phyloP scores from a whole-genome alignment of 2,113 vertebrate species.

The Amazona guildingii region DNA sequence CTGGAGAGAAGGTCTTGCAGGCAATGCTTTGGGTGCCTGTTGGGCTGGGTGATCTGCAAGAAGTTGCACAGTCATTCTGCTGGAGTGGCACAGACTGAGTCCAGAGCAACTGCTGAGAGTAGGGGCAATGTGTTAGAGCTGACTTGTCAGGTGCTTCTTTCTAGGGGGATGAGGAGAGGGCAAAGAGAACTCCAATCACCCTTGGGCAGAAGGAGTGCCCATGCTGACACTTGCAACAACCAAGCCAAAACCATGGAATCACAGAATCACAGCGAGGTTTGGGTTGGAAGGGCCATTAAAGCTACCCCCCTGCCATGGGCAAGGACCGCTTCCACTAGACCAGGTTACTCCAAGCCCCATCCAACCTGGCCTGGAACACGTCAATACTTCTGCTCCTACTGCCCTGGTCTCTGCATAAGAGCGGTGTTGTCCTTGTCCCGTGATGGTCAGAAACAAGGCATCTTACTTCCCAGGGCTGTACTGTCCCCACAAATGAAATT shows the following conservation, averaged over 20 bases:
- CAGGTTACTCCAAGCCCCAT: not conserved
- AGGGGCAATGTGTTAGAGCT: not conserved
- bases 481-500: not conserved
- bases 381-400: not conserved
- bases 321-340: not conserved
- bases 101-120: not conserved
- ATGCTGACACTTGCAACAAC: not conserved
- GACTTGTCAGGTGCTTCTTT: not conserved
- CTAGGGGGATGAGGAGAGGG: fast-evolving
- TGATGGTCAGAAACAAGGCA: not conserved
- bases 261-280: not conserved
- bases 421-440: not conserved
- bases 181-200: not conserved
- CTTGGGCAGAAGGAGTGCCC: not conserved
- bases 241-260: not conserved
- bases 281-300: not conserved
- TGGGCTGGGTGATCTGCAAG: not conserved
- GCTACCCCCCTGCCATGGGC: not conserved
- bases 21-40: not conserved
- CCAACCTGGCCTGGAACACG: not conserved
- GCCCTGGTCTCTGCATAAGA: not conserved
- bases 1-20: not conserved
- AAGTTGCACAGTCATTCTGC: no score
- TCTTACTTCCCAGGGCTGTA: not conserved
- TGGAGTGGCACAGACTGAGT: not conserved